Conservation (phyloP, 2,797 vertebrate species). For the Rhinoraja longicauda region DNA sequence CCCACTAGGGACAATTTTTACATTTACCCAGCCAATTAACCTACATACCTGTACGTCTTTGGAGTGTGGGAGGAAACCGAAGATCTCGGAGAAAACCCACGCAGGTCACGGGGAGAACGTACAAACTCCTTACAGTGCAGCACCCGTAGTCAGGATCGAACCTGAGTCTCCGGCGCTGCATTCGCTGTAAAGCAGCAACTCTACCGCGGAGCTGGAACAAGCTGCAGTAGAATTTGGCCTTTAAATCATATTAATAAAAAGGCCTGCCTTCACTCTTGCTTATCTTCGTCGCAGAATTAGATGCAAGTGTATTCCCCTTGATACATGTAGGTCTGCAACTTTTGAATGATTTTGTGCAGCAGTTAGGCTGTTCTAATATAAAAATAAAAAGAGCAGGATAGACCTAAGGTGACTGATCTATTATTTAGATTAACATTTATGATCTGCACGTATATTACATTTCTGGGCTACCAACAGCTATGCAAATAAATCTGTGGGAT, state of each 20-base stretch:
- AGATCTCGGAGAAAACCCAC: too few species aligned
- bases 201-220: not conserved
- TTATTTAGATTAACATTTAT: not conserved
- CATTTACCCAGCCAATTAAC: too few species aligned
- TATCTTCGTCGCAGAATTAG: not conserved
- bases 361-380: not conserved
- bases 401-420: not conserved
- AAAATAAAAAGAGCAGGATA: not conserved
- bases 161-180: too few species aligned
- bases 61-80: too few species aligned
- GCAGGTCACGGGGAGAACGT: too few species aligned
- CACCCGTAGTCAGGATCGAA: too few species aligned
- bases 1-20: too few species aligned
- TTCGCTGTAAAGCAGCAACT: too few species aligned
- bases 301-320: not conserved
- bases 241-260: not conserved
- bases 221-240: too few species aligned
- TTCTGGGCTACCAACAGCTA: not conserved
- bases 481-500: not conserved
- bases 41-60: too few species aligned
- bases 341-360: not conserved
- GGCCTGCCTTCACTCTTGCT: not conserved
- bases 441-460: not conserved
- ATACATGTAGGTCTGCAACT: not conserved
- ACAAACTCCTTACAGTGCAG: too few species aligned